Base-by-base conservation (phyloP, 2,888 invertebrate genomes). In the Epinotia nisella region DNA sequence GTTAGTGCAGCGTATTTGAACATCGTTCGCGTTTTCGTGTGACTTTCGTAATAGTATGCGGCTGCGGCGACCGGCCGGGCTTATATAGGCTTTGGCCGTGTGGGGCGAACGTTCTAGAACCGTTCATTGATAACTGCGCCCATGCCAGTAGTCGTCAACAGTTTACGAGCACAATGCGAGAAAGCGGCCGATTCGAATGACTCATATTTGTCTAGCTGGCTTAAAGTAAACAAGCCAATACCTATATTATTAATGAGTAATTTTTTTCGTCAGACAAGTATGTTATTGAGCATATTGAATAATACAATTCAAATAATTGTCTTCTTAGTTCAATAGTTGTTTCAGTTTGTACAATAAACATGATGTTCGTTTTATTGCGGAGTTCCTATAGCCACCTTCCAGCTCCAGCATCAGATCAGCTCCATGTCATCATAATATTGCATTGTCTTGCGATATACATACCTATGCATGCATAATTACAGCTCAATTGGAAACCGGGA, bases 81-180 rank as follows among this genome's bases (percentile, higher is more conserved):
- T 92, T 93, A 87, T 93, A 93, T 93, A 93, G 90, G 83, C 84
- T 89, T 83, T 81, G 84, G 78, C 76, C 78, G 81, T 78, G 84
- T 75, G 82, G 81, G 81, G 82, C 75, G 83, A 80, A 76, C 75
- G 80, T 93, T 93, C 93, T 90, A 91, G 93, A 93, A 92, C 85
- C 83, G 87, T 82, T 80, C 80, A 90, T 85, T 82, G 78, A 87
- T 86, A 84, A 84, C 81, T 85, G 85, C 88, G 86, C 83, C 84
- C 85, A 83, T 83, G 76, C 79, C 91, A 90, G 92, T 83, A 76
- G 89, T 84, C 76, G 80, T 76, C 81, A 92, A 92, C 93, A 82
- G 83, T 83, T 81, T 75, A 41, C 69, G 7, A n/a, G 39, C 15
- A 29, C 59, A 15, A 41, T n/a, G 17, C 56, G 72, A 67, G 66